Evolutionary conservation across 2,888 invertebrate species (phyloP), one percentile per base, ranked within the genome.

Genomic region (Odontomyia ornata): DNA sequence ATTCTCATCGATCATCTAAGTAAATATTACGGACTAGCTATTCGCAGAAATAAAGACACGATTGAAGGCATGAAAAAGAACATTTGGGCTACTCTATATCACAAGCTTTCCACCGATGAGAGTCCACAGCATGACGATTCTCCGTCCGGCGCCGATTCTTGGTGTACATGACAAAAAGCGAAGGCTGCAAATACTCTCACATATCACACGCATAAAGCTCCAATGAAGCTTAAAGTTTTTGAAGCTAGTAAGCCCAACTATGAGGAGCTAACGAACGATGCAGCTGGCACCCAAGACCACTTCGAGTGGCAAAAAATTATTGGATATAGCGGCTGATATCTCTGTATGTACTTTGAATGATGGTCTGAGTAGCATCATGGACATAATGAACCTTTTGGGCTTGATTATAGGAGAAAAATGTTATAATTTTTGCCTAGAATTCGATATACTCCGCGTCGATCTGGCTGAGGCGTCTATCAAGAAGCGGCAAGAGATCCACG

Each of bases 311-410:
- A 3, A 13, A n/a, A 76, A 21, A 65, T 28, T 67, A 28, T 25
- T 76, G 28, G 27, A 65, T 47, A 67, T 60, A 52, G 47, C 65
- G 21, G 52, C 76, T 43, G 65, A 76, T 52, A 52, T 64, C 21
- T 47, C 65, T 1, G 76, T 67, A 47, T 76, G 56, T 76, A 47
- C 47, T 47, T 76, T 28, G 5, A 76, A 76, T 76, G 76, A 76
- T 46, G 76, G 65, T 27, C 28, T 65, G 18, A 15, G 9, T 3
- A 65, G 65, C 56, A n/a, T 76, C 25, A 65, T 76, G 62, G 30
- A 30, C 64, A 65, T 47, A 76, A 28, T 43, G 52, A 43, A 23
- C 27, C 52, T 76, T 23, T 52, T 76, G 47, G 76, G 65, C 64
- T 15, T 52, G 30, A 65, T 52, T 47, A 65, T 76, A 57, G 65